Conservation (phyloP, 2,113 vertebrate species). For the Zosterops lateralis region DNA sequence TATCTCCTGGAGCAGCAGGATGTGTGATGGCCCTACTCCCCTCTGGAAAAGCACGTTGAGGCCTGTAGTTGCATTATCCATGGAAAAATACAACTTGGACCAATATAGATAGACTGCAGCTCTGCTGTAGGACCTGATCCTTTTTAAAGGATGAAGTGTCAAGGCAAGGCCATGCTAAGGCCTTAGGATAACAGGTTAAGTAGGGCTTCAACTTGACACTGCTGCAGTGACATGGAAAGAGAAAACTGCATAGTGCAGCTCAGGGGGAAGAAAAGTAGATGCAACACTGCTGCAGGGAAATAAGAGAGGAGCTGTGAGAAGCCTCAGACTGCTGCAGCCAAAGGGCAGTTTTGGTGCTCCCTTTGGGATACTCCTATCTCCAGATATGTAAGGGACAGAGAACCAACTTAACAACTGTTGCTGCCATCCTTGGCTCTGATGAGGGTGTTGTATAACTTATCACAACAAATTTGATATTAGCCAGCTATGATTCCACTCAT, state of each 20-base stretch:
- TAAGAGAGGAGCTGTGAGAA: neutral
- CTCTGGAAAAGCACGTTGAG: neutral
- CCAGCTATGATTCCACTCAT: neutral
- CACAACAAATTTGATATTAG: neutral
- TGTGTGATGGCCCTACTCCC: neutral
- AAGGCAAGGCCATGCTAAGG: neutral
- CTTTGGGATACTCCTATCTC: neutral
- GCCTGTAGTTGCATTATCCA: neutral
- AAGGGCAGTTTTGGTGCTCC: neutral
- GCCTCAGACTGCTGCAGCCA: neutral
- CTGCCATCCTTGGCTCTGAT: neutral
- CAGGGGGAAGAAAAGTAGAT: neutral
- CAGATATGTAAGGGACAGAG: neutral
- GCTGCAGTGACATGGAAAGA: neutral
- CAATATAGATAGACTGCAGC: neutral
- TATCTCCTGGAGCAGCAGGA: constrained; percentile 45
- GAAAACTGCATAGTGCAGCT: neutral
- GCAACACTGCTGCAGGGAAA: neutral
- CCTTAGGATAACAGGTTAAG: neutral
- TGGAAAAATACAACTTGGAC: constrained; percentile 32
- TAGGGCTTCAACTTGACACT: neutral
- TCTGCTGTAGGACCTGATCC: neutral
- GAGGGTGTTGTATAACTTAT: neutral
- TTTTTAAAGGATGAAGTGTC: neutral
- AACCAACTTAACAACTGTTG: neutral